Evolutionary conservation across 2,113 vertebrate species (phyloP).

Genomic region (Morone chrysops): DNA sequence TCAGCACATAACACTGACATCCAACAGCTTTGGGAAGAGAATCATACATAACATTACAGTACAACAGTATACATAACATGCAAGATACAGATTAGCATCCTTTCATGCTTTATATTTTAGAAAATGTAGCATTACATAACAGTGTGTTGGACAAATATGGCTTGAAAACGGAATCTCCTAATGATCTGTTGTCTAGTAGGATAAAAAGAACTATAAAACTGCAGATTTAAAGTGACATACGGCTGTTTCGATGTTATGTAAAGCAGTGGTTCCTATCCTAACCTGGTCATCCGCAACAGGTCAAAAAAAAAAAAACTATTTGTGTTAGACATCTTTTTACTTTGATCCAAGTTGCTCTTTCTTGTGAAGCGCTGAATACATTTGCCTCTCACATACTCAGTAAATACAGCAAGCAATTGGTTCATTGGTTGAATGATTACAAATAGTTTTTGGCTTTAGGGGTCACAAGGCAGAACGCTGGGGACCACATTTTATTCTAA

Average conservation of each 20-base stretch:
- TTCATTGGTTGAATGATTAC: background rate
- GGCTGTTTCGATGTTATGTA: background rate
- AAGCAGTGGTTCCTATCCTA: background rate
- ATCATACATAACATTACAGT: slow-evolving; percentile 17
- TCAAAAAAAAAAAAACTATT: background rate
- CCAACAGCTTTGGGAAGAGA: slow-evolving; percentile 52
- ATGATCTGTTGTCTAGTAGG: background rate
- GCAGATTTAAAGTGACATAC: background rate
- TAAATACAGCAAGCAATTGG: background rate
- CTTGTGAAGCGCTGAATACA: background rate
- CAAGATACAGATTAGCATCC: slow-evolving; percentile 10
- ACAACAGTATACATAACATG: background rate
- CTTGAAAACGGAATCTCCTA: background rate
- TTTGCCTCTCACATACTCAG: background rate
- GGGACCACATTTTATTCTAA: background rate
- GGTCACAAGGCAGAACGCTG: background rate
- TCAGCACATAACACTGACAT: slow-evolving; percentile 74
- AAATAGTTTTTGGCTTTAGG: background rate
- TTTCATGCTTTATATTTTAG: background rate
- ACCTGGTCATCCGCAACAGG: background rate
- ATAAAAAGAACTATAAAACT: background rate
- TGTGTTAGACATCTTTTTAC: background rate
- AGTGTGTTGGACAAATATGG: background rate
- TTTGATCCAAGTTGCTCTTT: background rate
- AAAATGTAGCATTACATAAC: background rate